Evolutionary conservation across 2,888 invertebrate genomes (phyloP).

Genomic region (Acleris sparsana): DNA sequence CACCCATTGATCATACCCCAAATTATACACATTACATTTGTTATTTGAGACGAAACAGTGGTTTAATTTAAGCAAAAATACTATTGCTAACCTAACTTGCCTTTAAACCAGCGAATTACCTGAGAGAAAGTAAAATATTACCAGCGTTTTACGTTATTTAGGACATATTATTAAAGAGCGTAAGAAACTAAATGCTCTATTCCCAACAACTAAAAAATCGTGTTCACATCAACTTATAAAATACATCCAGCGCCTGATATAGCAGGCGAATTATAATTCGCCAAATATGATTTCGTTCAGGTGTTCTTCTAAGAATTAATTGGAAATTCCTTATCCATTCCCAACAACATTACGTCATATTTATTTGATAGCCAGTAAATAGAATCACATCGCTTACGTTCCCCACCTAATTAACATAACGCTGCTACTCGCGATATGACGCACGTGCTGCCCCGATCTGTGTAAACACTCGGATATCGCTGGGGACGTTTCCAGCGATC

Average conservation of each 20-base stretch:
- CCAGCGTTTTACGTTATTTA: no score
- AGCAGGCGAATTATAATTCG: not conserved
- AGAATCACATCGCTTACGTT: conserved; percentile 39
- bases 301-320: conserved; percentile 6
- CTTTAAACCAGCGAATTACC: no score
- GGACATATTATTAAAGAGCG: no score
- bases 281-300: not conserved
- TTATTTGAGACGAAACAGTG: no score
- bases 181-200: no score
- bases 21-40: no score
- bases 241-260: not conserved
- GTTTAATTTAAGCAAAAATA: no score
- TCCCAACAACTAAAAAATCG: no score
- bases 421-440: conserved; percentile 47
- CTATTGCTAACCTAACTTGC: no score
- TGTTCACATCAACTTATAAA: no score
- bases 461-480: conserved; percentile 56
- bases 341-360: conserved; percentile 21
- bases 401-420: conserved; percentile 52
- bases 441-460: conserved; percentile 52
- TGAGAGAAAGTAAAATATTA: no score
- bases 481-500: conserved; percentile 51
- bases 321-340: not conserved
- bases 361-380: conserved; percentile 17
- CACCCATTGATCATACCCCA: no score